Conservation (phyloP, 1,140 invertebrate genomes). For the Brachionus rotundiformis region DNA sequence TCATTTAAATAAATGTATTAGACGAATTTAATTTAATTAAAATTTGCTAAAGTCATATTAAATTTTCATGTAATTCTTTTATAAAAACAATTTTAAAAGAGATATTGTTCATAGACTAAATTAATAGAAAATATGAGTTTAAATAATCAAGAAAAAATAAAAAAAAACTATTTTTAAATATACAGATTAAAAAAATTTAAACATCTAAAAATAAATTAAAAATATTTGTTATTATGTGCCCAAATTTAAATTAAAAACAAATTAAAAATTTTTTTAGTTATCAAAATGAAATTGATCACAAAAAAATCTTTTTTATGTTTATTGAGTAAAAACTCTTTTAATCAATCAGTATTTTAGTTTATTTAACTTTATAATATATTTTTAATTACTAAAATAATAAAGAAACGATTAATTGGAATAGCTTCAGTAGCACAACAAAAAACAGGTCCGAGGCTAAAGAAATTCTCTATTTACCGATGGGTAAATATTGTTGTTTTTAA, state of each 20-base stretch:
- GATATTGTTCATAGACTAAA: too few relatives aligned
- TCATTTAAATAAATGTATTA: neutral
- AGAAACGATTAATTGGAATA: neutral
- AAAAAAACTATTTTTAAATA: neutral
- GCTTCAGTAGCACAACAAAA: neutral
- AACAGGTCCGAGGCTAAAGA: conserved; percentile 69
- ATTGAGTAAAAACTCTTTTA: too few relatives aligned
- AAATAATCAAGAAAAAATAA: too few relatives aligned
- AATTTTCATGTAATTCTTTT: too few relatives aligned
- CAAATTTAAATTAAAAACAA: too few relatives aligned
- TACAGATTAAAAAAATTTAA: neutral
- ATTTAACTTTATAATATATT: neutral
- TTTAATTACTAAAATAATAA: too few relatives aligned
- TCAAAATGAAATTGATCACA: neutral
- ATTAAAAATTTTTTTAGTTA: too few relatives aligned
- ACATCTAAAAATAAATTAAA: neutral
- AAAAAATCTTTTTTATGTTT: neutral
- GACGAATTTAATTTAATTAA: neutral
- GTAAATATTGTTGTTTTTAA: conserved; percentile 56
- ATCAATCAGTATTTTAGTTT: neutral
- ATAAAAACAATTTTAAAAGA: too few relatives aligned
- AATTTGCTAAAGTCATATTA: too few relatives aligned
- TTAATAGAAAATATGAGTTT: too few relatives aligned
- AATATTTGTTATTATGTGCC: too few relatives aligned
- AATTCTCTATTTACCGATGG: conserved; percentile 80